Evolutionary conservation across 2,888 invertebrate genomes (phyloP).

Genomic region (Drosophila maculinotata): DNA sequence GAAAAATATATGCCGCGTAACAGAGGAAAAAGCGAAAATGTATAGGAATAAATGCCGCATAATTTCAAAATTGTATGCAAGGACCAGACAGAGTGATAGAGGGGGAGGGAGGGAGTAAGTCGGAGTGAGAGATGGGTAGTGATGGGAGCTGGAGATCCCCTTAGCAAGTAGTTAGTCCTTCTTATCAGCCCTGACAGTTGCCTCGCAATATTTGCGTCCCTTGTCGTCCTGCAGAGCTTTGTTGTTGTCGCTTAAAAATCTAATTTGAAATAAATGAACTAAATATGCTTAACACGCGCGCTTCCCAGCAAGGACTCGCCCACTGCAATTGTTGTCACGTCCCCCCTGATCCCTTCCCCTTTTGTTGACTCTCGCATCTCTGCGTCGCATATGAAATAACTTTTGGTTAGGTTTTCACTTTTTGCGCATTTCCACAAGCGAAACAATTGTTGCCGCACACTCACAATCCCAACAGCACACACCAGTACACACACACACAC

Average conservation of each 20-base stretch:
- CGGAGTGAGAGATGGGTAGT: background rate
- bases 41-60: conserved; percentile 60
- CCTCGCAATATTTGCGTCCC: conserved; percentile 53
- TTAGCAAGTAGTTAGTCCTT: conserved; percentile 13
- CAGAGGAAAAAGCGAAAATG: conserved; percentile 19
- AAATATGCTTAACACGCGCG: conserved; percentile 83
- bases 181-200: conserved; percentile 50
- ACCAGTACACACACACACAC: conserved; percentile 5
- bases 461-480: conserved; percentile 5
- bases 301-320: conserved; percentile 10
- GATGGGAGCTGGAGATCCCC: background rate
- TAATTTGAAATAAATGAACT: conserved; percentile 83
- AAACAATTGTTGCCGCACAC: conserved; percentile 72
- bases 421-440: conserved; percentile 51
- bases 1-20: conserved; percentile 59
- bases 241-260: conserved; percentile 73
- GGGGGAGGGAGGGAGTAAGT: background rate
- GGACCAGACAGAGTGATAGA: conserved; percentile 16
- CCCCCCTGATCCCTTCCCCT: background rate
- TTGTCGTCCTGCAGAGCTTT: conserved; percentile 10
- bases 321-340: conserved; percentile 38
- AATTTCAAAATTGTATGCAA: conserved; percentile 70
- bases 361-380: conserved; percentile 48
- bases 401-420: conserved; percentile 71
- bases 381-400: conserved; percentile 72